Evolutionary conservation across 2,113 vertebrate species (phyloP), one percentile per base, ranked within the genome.

Genomic region (Larimichthys polyactis): DNA sequence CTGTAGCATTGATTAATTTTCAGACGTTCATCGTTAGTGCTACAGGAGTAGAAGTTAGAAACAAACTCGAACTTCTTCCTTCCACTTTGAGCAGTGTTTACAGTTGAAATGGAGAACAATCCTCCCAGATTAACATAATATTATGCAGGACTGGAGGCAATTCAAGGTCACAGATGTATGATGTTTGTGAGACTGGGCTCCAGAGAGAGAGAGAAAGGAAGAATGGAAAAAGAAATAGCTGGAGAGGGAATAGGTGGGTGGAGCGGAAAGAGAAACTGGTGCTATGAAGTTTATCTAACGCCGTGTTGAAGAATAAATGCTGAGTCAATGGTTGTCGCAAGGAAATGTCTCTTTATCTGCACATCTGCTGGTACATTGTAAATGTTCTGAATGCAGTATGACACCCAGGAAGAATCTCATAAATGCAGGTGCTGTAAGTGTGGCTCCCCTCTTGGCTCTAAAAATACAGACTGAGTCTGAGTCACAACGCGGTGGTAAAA

Each of bases 381-480:
- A 76, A 75, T 66, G 58, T 51, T 78, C 65, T 72, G 36, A 36
- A 52, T 79, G 62, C n/a, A 55, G 10, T 8, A 5, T 11, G 57
- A 63, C 58, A 64, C 70, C 54, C 27, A 68, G 44, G 68, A 83
- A 83, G 83, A 79, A 75, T 68, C 44, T 68, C 32, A 60, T 62
- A 70, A 29, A 85, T 85, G 75, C 63, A 79, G 66, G 71, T 82
- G 36, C 66, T 79, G 68, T 15, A 32, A 63, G 52, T 67, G 19
- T 63, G 64, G 49, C 36, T 67, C 32, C 49, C 73, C 60, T 55
- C 20, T 4, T 40, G 36, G 46, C 20, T 86, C 87, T 90, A 90
- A 85, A 93, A 92, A 90, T 91, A 90, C 66, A 36, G 49, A 27
- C 67, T 83, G 83, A 77, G 78, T 84, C 67, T 83, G 83, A 77